These are phyloP conservation scores for Martes flavigula DNA, from an alignment of 2,797 vertebrate species.

Conservation along the genomic window DNA sequence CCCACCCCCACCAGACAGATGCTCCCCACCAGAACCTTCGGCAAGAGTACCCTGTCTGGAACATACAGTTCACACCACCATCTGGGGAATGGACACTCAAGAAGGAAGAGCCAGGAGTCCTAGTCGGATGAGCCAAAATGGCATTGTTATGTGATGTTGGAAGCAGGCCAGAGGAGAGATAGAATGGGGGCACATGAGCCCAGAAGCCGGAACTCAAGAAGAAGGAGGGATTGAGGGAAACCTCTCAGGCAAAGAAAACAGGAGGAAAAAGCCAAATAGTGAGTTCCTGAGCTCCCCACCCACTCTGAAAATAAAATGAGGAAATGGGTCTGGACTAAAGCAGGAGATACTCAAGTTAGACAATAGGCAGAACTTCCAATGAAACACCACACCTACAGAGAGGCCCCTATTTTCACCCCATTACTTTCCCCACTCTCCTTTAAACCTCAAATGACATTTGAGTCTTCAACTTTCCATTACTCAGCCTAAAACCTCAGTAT, in stretches of 20 bases:
- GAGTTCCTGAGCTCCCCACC: not conserved
- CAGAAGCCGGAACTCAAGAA: not conserved
- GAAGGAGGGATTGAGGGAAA: not conserved
- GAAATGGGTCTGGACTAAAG: not conserved
- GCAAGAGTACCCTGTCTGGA: slow-evolving; percentile 56
- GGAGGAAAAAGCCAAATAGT: not conserved
- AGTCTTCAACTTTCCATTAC: not conserved
- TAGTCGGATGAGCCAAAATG: not conserved
- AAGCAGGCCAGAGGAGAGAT: not conserved
- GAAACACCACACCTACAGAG: not conserved
- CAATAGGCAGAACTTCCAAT: not conserved
- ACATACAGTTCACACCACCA: slow-evolving; percentile 50
- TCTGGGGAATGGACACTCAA: not conserved
- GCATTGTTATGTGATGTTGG: not conserved
- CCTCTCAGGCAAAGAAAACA: not conserved
- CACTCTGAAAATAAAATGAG: not conserved
- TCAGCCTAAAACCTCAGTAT: not conserved
- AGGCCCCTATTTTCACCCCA: not conserved
- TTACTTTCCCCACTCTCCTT: not conserved
- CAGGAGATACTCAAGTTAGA: not conserved
- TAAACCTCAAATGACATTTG: not conserved
- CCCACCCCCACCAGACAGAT: not conserved
- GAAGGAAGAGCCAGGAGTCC: slow-evolving; percentile 45
- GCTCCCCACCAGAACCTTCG: not conserved
- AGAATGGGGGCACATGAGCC: not conserved